Base-by-base conservation (phyloP, 92 coral and sea anemone species). In the Heteractis magnifica region DNA sequence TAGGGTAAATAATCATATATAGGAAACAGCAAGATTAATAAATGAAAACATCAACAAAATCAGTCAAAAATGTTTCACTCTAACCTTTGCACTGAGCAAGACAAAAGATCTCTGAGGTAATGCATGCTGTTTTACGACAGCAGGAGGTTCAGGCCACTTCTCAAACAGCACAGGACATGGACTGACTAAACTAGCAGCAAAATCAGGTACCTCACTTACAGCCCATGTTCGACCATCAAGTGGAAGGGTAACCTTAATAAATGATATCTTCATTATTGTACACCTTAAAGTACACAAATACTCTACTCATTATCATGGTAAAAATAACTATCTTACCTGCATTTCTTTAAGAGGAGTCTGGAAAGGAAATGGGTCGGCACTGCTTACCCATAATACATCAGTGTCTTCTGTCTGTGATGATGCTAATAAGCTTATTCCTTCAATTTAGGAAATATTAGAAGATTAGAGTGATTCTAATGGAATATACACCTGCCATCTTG, bases 161-260 rank as follows among this genome's bases (percentile, higher is more conserved):
- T 90, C 90, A 68, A 95, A 88, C 51, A 87, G 49, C 55, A 92
- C 89, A 21, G 99, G 97, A 80, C 93, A 90, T 11, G 95, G 96
- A 20, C 89, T 68, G 49, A 90, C 78, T 56, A 93, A 87, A 51
- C 90, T 87, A 50, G 91, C 78, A 4, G 91, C 83, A 87, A 93
- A 83, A 82, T 87, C 93, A 19, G 99, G 97, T 8, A 96, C 98
- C 83, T 96, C 99, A 81, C 95, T 93, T 52, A 94, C 76, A 16
- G 99, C 97, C 99, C 99, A 96, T 0, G 98, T 91, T 71, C 95
- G 88, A 8, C 99, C 99, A 50, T 96, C 99, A 79, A 96, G 81
- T 6, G 90, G 94, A 12, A 91, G 83, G 18, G 89, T 88, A 7
- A 94, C 97, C 90, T 93, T 6, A 10, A 68, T 8, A 68, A 68